These are phyloP conservation scores for Yponomeuta plumbellus DNA, from an alignment of 2,888 invertebrate species.

Conservation along the genomic window DNA sequence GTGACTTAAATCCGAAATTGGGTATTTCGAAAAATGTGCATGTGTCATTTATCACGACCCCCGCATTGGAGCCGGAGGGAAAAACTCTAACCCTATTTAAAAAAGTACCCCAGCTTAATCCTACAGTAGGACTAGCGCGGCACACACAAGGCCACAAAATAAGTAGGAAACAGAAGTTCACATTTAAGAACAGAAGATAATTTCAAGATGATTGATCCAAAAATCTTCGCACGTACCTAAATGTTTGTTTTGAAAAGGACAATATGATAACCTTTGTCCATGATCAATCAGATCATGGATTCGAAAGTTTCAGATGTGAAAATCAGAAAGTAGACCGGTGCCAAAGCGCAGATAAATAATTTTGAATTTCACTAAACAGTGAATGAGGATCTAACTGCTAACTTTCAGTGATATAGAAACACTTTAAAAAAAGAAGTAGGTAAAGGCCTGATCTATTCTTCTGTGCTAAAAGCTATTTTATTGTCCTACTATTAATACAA, in stretches of 20 bases:
- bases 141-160: slow-evolving; percentile 39
- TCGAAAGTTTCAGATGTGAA: too few species aligned
- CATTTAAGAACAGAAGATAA: neutral
- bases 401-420: too few species aligned
- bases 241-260: too few species aligned
- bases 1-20: slow-evolving; percentile 78
- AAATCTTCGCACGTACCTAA: neutral
- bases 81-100: slow-evolving; percentile 71
- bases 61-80: slow-evolving; percentile 44
- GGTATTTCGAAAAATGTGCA: slow-evolving; percentile 78
- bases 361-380: too few species aligned
- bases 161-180: neutral
- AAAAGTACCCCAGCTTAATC: slow-evolving; percentile 71
- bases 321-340: too few species aligned
- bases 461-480: slow-evolving; percentile 46
- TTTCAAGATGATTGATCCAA: neutral
- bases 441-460: neutral
- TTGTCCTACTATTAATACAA: slow-evolving; percentile 70
- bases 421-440: too few species aligned
- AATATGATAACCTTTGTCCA: too few species aligned
- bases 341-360: too few species aligned
- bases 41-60: slow-evolving; percentile 78
- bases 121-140: slow-evolving; percentile 53
- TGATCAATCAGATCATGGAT: too few species aligned
- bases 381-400: too few species aligned